Conservation (phyloP, 1,140 invertebrate genomes). For the Neoseiulus cucumeris region DNA sequence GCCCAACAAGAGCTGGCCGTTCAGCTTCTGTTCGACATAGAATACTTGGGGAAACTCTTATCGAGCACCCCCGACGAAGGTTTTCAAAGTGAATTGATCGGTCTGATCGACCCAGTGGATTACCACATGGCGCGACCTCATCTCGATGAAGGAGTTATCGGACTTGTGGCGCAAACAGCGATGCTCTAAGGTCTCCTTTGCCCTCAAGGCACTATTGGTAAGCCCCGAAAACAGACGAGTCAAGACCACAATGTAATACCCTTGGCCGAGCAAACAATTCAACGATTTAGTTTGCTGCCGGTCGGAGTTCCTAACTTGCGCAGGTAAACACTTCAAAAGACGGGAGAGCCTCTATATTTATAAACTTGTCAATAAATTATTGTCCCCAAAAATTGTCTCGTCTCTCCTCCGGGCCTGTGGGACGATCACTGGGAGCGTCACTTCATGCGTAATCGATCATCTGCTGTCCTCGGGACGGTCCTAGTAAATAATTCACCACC, state of each 20-base stretch:
- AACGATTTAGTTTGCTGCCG: background rate
- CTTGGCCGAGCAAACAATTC: background rate
- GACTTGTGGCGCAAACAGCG: background rate
- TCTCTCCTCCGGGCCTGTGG: too few species aligned
- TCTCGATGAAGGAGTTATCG: background rate
- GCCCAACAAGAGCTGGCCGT: background rate
- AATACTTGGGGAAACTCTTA: background rate
- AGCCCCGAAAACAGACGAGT: constrained; percentile 1
- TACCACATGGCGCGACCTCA: background rate
- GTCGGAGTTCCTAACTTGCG: background rate
- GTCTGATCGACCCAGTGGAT: background rate
- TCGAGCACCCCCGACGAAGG: background rate
- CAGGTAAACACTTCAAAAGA: too few species aligned
- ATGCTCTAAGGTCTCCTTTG: background rate
- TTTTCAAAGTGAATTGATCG: background rate
- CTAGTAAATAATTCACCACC: too few species aligned
- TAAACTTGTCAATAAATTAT: too few species aligned
- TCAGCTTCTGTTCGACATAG: background rate
- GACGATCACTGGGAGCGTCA: too few species aligned
- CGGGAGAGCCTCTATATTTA: too few species aligned
- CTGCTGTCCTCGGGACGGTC: too few species aligned
- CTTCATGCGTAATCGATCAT: too few species aligned
- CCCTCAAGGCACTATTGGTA: background rate
- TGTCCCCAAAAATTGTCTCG: too few species aligned
- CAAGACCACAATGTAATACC: background rate